These are phyloP conservation scores for Eumaeus atala DNA, from an alignment of 1,140 invertebrate genomes.

Conservation along the genomic window DNA sequence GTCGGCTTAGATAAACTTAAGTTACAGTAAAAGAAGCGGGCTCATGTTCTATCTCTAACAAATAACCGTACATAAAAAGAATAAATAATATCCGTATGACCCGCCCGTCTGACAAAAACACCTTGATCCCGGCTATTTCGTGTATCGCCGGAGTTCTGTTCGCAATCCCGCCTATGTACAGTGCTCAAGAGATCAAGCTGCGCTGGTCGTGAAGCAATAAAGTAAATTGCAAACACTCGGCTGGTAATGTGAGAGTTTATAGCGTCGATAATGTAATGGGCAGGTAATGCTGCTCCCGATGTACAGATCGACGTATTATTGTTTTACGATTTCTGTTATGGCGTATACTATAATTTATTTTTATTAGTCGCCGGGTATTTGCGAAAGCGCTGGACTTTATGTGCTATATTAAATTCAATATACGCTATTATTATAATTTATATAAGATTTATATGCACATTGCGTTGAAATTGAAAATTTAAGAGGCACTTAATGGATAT, in stretches of 20 bases:
- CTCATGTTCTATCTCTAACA: no score
- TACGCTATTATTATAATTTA: slow-evolving; percentile 10
- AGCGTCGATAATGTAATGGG: slow-evolving; percentile 63
- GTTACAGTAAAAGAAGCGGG: no score
- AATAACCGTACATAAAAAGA: not conserved
- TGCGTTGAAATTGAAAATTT: no score
- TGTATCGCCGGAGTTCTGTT: not conserved
- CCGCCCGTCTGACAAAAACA: not conserved
- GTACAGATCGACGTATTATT: slow-evolving; percentile 50
- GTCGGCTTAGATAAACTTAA: no score
- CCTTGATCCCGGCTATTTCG: not conserved
- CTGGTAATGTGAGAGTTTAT: slow-evolving; percentile 54
- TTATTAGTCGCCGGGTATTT: slow-evolving; percentile 10
- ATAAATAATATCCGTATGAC: slow-evolving; percentile 11
- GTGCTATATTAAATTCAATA: slow-evolving; percentile 4
- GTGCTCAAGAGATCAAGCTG: not conserved
- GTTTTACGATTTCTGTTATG: slow-evolving; percentile 46
- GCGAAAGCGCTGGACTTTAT: slow-evolving; percentile 1
- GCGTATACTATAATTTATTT: slow-evolving; percentile 21
- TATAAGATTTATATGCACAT: not conserved
- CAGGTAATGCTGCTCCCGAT: slow-evolving; percentile 62
- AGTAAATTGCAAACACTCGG: slow-evolving; percentile 65
- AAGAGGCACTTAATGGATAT: no score
- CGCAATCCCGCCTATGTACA: not conserved
- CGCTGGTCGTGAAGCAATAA: slow-evolving; percentile 56